A percentile compares a stretch with the other conserved stretches of the same genome.
phyloP scores from a whole-genome alignment of 1,140 invertebrate genomes.

The Lamellibrachia luymesi region DNA sequence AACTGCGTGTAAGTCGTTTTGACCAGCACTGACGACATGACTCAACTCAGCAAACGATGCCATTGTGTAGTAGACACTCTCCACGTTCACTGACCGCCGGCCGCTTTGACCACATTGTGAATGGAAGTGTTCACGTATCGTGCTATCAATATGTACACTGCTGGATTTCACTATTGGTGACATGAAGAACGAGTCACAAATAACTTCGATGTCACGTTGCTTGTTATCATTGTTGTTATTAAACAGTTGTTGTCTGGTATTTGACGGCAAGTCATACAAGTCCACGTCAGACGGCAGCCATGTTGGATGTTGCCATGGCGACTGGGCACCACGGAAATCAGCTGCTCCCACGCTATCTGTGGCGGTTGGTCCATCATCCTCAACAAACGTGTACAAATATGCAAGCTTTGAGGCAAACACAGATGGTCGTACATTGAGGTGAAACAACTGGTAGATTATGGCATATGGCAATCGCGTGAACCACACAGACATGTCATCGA shows the following conservation, averaged over 20 bases:
- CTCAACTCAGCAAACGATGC: slow-evolving; percentile 29
- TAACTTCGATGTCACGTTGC: not conserved
- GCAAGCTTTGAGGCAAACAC: slow-evolving; percentile 29
- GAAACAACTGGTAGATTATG: slow-evolving; percentile 34
- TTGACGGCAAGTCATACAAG: slow-evolving; percentile 1
- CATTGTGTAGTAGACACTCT: slow-evolving; percentile 27
- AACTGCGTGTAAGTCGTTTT: slow-evolving; percentile 13
- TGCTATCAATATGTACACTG: slow-evolving; percentile 4
- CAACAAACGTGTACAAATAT: slow-evolving; percentile 33
- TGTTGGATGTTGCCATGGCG: slow-evolving; percentile 34
- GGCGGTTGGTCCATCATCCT: slow-evolving; percentile 30
- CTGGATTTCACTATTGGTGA: not conserved
- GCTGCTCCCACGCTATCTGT: slow-evolving; percentile 31
- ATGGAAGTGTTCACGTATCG: not conserved
- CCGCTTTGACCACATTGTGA: not conserved
- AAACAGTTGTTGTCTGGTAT: not conserved
- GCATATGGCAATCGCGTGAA: slow-evolving; percentile 27
- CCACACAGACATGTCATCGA: slow-evolving; percentile 37
- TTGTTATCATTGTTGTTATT: not conserved
- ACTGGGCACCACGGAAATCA: slow-evolving; percentile 29
- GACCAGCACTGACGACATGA: slow-evolving; percentile 15
- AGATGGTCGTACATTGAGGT: slow-evolving; percentile 32
- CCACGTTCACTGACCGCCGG: slow-evolving; percentile 6
- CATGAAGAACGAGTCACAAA: not conserved
- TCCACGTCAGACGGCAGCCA: slow-evolving; percentile 34